Evolutionary conservation across 2,888 invertebrate species (phyloP), one percentile per base, ranked within the genome.

Genomic region (Caradrina clavipalpis): DNA sequence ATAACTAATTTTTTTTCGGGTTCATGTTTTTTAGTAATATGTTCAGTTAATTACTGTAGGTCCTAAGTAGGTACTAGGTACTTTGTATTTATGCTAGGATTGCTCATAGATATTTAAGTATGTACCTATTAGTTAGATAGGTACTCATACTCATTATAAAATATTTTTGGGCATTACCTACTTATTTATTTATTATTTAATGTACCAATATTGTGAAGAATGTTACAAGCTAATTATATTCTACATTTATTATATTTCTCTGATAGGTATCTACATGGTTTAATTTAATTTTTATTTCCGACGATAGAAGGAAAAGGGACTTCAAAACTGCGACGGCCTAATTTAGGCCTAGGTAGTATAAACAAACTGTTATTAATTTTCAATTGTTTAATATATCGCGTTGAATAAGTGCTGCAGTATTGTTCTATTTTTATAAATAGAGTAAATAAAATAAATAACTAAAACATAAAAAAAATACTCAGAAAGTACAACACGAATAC

Each of bases 291-390:
- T 13, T 39, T 2, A n/a, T 45, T 26, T 26, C 11, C 7, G 15
- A 45, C 8, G 19, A 47, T 39, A 39, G n/a, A 47, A 11, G n/a
- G 6, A 45, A 22, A 26, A n/a, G 35, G 4, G 45, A 42, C 11
- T 11, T 5, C 49, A 65, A 42, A 39, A 22, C 13, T 47, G 65
- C 81, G 81, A 61, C 83, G 81, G 69, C 26, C 22, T 42, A 26
- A 61, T 77, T 72, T 74, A 72, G 81, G 74, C 78, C 78, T 74
- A 77, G n/a, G 13, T 42, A 13, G 4, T 10, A 11, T n/a, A 26
- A 22, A n/a, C 21, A 62, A 45, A 17, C 8, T 10, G 17, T 17
- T 6, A 5, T 45, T 5, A 17, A 6, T 17, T 45, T 45, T 17
- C 15, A 17, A 45, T 17, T 45, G 45, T 45, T 17, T 6, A 17